Conservation (phyloP, 2,797 vertebrate genomes). For the Sebastes vulpes region DNA sequence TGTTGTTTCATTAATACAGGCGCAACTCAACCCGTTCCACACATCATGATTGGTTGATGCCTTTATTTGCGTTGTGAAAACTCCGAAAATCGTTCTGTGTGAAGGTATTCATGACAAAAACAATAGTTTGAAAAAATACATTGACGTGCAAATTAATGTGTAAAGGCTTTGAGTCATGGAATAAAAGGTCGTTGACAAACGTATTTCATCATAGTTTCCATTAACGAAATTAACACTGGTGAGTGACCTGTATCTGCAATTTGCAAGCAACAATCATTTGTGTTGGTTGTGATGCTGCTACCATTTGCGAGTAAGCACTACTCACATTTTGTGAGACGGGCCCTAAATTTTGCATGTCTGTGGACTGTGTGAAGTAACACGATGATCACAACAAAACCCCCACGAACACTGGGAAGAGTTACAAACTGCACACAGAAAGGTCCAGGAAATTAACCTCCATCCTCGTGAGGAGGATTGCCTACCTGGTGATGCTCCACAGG, state of each 20-base stretch:
- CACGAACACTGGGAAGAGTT: background rate
- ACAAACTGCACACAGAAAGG: background rate
- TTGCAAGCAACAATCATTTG: background rate
- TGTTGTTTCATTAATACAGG: too few relatives aligned
- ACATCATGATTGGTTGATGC: too few relatives aligned
- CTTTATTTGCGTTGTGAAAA: too few relatives aligned
- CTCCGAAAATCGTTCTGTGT: too few relatives aligned
- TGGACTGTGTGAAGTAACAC: background rate
- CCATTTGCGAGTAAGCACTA: background rate
- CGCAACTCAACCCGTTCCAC: too few relatives aligned
- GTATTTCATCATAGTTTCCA: background rate
- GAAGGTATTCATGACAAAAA: too few relatives aligned
- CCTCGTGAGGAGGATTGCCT: fast-evolving
- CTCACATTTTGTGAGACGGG: background rate
- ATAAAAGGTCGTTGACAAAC: background rate
- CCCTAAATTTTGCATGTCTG: background rate
- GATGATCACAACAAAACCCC: background rate
- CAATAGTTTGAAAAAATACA: too few relatives aligned
- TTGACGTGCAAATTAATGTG: too few relatives aligned
- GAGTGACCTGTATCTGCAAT: background rate
- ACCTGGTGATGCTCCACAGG: conserved; percentile 97
- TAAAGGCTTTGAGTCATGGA: background rate
- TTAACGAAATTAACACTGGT: background rate
- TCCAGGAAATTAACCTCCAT: background rate
- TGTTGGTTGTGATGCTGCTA: background rate